Conservation (phyloP, 2,888 invertebrate species). For the Hartigia nigra region DNA sequence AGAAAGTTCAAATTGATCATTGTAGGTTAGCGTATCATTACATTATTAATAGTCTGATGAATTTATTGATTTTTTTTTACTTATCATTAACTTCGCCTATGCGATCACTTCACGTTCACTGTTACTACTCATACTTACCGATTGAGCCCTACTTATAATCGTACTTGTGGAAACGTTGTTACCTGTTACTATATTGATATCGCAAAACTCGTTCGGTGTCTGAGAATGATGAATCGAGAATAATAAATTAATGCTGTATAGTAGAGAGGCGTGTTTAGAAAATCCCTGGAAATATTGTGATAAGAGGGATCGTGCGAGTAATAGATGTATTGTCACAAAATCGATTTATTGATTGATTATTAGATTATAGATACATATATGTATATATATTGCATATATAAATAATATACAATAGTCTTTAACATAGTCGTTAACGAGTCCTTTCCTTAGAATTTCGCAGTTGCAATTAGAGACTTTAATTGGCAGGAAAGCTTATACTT, state of each 20-base stretch:
- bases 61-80: neutral
- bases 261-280: conserved; percentile 1
- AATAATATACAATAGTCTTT: neutral
- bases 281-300: conserved; percentile 1
- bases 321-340: neutral
- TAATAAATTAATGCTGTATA: conserved; percentile 5
- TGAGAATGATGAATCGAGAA: neutral
- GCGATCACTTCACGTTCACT: neutral
- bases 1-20: neutral
- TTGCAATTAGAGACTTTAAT: too few relatives aligned
- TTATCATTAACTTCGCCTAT: neutral
- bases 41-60: neutral
- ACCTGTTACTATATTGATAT: conserved; percentile 7
- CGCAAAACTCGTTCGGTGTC: neutral
- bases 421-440: neutral
- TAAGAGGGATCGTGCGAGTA: neutral
- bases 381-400: neutral
- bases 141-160: conserved; percentile 1
- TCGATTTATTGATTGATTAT: neutral
- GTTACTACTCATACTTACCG: neutral
- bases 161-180: conserved; percentile 6
- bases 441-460: neutral
- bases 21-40: neutral
- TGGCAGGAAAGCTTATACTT: too few relatives aligned
- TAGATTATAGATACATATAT: neutral